A percentile compares a stretch with the other conserved stretches of the same genome.
These are phyloP conservation scores for Pantherophis guttatus DNA, from an alignment of 2,113 vertebrate genomes.

Conservation along the genomic window DNA sequence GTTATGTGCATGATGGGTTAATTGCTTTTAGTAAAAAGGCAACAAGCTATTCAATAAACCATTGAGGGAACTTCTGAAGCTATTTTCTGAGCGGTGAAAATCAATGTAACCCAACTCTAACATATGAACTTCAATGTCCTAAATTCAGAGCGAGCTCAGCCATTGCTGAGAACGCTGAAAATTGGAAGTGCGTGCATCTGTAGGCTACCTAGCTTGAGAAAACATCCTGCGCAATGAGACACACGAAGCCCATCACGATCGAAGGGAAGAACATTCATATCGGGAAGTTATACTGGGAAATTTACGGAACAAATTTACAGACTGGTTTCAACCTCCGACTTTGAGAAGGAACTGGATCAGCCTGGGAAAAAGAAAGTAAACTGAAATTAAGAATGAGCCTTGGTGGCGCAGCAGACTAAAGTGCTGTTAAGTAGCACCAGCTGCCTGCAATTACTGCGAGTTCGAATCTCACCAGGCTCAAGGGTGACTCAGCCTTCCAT, in stretches of 20 bases:
- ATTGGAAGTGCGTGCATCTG: not conserved
- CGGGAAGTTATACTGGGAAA: not conserved
- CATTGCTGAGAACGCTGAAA: not conserved
- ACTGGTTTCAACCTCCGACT: not conserved
- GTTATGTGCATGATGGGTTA: not conserved
- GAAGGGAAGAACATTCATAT: not conserved
- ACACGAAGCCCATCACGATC: not conserved
- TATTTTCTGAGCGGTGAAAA: not conserved
- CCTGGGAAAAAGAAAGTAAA: not conserved
- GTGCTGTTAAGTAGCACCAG: no score
- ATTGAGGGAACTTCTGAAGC: not conserved
- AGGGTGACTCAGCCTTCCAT: no score
- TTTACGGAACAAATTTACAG: not conserved
- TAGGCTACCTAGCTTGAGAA: not conserved
- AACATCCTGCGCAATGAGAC: not conserved
- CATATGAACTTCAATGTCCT: not conserved
- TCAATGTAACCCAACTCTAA: not conserved
- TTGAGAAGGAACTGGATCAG: not conserved
- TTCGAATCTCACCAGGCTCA: no score
- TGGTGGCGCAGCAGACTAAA: no score
- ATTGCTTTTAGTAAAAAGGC: not conserved
- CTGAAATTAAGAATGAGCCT: not conserved
- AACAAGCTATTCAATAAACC: not conserved
- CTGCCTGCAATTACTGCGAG: no score
- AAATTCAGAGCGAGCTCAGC: not conserved